A percentile compares a stretch with the other conserved stretches of the same genome.
Conservation (phyloP, 1,140 invertebrate genomes). For the Streblospio benedicti region DNA sequence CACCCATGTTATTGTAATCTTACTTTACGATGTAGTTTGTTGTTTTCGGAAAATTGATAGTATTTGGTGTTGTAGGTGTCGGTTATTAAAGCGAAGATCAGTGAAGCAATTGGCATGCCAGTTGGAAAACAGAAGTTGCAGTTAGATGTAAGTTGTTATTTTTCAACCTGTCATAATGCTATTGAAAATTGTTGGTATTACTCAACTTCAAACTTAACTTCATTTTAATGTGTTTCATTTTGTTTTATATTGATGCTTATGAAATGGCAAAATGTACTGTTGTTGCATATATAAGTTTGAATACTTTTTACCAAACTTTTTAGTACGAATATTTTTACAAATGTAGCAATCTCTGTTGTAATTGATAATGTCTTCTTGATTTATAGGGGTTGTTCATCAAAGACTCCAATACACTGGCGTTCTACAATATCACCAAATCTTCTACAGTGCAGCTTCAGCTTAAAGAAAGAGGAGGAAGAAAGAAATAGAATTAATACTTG, state of each 20-base stretch:
- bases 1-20: not conserved
- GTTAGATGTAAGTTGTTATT: conserved; percentile 61
- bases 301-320: too few relatives aligned
- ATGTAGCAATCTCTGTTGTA: too few relatives aligned
- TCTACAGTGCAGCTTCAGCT: conserved; percentile 79
- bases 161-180: too few relatives aligned
- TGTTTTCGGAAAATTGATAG: not conserved
- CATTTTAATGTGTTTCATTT: not conserved
- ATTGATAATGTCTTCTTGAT: conserved; percentile 18
- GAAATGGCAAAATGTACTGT: not conserved
- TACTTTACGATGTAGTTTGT: not conserved
- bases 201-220: not conserved
- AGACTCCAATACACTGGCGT: conserved; percentile 88
- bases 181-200: not conserved
- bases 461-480: conserved; percentile 94
- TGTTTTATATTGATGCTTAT: conserved; percentile 5
- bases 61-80: conserved; percentile 53
- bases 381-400: conserved; percentile 93
- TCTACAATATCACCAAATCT: conserved; percentile 83
- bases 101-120: conserved; percentile 84
- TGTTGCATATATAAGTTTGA: too few relatives aligned
- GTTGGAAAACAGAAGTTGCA: conserved; percentile 94
- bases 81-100: conserved; percentile 78
- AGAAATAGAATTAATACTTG: too few relatives aligned
- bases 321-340: too few relatives aligned